Evolutionary conservation across 2,888 invertebrate genomes (phyloP).

Genomic region (Drosophila villosipedis): DNA sequence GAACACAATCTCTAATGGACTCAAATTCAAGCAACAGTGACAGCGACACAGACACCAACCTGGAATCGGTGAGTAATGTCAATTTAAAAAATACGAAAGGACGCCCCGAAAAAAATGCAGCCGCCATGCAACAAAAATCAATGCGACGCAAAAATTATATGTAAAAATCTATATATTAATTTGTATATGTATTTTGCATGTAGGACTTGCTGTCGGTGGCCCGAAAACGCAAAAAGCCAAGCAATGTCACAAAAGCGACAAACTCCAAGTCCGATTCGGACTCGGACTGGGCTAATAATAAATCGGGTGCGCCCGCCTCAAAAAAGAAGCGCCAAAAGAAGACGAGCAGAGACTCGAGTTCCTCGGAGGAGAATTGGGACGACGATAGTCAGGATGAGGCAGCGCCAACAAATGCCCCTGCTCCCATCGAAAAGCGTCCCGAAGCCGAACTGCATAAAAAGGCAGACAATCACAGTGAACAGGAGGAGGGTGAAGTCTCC

Average conservation of each 20-base stretch:
- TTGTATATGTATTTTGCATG: constrained; percentile 1
- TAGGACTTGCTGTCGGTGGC: constrained; percentile 93
- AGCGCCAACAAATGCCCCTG: constrained; percentile 19
- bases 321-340: constrained; percentile 84
- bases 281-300: constrained; percentile 86
- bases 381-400: constrained; percentile 83
- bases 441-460: constrained; percentile 70
- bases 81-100: background rate
- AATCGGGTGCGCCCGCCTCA: constrained; percentile 82
- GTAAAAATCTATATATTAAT: constrained; percentile 2
- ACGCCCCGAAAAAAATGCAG: constrained; percentile 5
- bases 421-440: constrained; percentile 33
- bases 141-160: constrained; percentile 9
- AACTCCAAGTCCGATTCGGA: constrained; percentile 86
- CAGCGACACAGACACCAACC: constrained; percentile 91
- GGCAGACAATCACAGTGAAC: constrained; percentile 86
- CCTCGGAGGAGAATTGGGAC: constrained; percentile 85
- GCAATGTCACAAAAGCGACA: constrained; percentile 85
- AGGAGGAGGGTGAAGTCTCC: constrained; percentile 95
- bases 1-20: constrained; percentile 93
- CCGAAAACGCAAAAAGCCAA: constrained; percentile 90
- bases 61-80: constrained; percentile 91
- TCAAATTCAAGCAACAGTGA: constrained; percentile 93
- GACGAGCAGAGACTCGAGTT: constrained; percentile 76
- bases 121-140: constrained; percentile 42